Evolutionary conservation across 2,797 vertebrate genomes (phyloP).

Genomic region (Myiothlypis chrysogaster): DNA sequence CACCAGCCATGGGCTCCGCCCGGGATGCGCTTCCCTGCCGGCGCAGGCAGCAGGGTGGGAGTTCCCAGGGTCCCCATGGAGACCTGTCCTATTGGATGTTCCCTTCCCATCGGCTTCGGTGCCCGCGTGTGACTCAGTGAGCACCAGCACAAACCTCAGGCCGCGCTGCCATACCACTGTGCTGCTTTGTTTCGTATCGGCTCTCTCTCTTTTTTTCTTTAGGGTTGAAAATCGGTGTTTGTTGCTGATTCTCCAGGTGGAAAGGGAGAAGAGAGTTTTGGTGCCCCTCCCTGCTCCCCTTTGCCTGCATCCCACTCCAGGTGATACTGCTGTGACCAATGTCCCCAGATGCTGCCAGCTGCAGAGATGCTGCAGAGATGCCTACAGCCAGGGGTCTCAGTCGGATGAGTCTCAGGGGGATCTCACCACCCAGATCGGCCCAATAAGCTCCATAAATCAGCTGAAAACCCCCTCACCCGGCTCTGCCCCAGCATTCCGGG

Average conservation of each 20-base stretch:
- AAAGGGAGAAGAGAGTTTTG: not conserved
- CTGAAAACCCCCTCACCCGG: not conserved
- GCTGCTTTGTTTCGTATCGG: not conserved
- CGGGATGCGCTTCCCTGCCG: accelerated
- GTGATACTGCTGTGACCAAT: not conserved
- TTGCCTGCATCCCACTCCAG: not conserved
- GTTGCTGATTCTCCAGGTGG: not conserved
- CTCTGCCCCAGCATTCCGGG: accelerated
- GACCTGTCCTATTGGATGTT: not conserved
- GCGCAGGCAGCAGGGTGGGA: accelerated
- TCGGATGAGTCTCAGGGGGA: accelerated
- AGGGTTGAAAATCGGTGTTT: not conserved
- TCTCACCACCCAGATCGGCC: not conserved
- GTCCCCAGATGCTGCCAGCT: not conserved
- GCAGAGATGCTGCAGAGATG: not conserved
- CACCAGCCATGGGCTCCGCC: accelerated
- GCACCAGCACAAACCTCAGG: not conserved
- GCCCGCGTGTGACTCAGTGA: not conserved
- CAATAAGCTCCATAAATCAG: not conserved
- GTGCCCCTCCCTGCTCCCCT: not conserved
- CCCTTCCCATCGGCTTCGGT: not conserved
- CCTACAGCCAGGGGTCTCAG: accelerated
- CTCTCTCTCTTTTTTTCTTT: not conserved
- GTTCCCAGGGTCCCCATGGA: not conserved
- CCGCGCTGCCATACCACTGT: not conserved